Evolutionary conservation across 2,113 vertebrate species (phyloP), one percentile per base, ranked within the genome.

Genomic region (Phasianus colchicus): DNA sequence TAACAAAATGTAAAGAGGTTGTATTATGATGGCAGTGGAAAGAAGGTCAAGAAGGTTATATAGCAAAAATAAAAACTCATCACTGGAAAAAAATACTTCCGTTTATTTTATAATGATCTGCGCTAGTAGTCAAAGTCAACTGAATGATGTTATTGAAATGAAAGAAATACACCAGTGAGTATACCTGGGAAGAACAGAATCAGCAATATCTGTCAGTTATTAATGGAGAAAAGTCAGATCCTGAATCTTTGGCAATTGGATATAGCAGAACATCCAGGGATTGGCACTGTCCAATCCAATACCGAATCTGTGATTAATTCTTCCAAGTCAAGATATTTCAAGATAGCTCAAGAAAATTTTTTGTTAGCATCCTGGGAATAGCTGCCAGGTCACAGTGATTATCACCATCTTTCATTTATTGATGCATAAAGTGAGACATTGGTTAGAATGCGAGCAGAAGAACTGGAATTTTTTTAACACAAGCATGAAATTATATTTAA

Each of bases 381-480:
- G 77, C 63, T 18, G 9, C 18, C 13, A 64, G 34, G 4, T 20
- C 58, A 9, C 54, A 64, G 18, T 63, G 77, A 57, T 54, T n/a
- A 48, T 50, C 10, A 13, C 14, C n/a, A 3, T 9, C 16, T 61
- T 83, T 50, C 24, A 58, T 21, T 48, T 71, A 58, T 11, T 45
- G 66, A 22, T 36, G 17, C 1, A 36, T 42, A n/a, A 61, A 34
- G 6, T 10, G 5, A 78, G 34, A 1, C 32, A 60, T 32, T 86
- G 27, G 11, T 24, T 45, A 78, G 19, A 69, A 48, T 38, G 9
- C 22, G 34, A 73, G 16, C 3, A 55, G 24, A 89, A 88, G 70
- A 72, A 20, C 2, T 29, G 15, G 6, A 34, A 55, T 36, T 1
- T 47, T 54, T 57, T 72, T 77, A 67, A 1, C 1, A 1, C 14